Evolutionary conservation across 2,888 invertebrate genomes (phyloP).

Genomic region (Plebejus argus): DNA sequence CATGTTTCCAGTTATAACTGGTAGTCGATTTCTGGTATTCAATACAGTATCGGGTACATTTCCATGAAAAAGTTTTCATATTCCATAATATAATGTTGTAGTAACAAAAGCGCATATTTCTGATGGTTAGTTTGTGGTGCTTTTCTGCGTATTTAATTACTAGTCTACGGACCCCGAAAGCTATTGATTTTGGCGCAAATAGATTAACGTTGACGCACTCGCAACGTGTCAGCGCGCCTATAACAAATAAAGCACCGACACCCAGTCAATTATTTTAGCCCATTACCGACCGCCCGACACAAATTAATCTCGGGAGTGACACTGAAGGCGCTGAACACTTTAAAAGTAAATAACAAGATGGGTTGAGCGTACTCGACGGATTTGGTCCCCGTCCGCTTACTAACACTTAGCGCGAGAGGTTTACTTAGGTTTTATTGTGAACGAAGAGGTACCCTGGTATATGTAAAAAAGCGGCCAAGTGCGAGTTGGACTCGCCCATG

Average conservation of each 20-base stretch:
- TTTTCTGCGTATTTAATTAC: not conserved
- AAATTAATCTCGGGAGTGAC: conserved; percentile 77
- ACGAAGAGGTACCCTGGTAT: not conserved
- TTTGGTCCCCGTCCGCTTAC: not conserved
- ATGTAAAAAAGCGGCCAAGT: no score
- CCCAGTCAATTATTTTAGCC: conserved; percentile 78
- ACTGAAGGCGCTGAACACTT: conserved; percentile 75
- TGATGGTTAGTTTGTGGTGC: not conserved
- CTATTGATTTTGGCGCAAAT: conserved; percentile 34
- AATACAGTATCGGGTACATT: no score
- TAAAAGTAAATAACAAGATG: conserved; percentile 44
- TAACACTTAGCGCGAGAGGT: not conserved
- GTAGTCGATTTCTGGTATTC: no score
- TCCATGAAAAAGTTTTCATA: no score
- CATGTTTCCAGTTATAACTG: no score
- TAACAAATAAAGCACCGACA: conserved; percentile 70
- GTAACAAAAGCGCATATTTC: not conserved
- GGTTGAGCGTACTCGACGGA: not conserved
- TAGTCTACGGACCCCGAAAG: conserved; percentile 27
- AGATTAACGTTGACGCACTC: conserved; percentile 53
- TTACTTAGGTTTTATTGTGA: not conserved
- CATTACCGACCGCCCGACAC: conserved; percentile 74
- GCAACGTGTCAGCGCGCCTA: conserved; percentile 59
- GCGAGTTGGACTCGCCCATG: no score
- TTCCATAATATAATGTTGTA: no score